Evolutionary conservation across 2,888 invertebrate genomes (phyloP).

Genomic region (Macaria liturata): DNA sequence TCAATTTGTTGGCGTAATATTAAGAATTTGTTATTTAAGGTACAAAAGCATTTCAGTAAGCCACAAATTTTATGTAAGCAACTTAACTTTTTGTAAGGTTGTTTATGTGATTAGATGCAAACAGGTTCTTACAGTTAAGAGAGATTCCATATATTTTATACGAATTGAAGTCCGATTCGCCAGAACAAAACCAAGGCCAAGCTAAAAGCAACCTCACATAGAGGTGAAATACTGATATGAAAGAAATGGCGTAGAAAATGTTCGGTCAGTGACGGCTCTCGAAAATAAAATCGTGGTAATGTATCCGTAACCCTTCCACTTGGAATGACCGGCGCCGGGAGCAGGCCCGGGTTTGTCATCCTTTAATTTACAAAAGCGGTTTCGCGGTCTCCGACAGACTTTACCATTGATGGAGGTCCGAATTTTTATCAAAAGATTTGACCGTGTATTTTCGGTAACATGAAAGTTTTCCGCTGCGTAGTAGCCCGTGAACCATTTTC

Average conservation of each 20-base stretch:
- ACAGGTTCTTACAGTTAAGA: no score
- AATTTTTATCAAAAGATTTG: conserved; percentile 40
- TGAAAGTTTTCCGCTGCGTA: conserved; percentile 32
- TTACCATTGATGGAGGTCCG: conserved; percentile 38
- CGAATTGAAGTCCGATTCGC: no score
- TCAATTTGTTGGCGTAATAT: no score
- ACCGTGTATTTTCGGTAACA: conserved; percentile 36
- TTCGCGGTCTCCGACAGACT: conserved; percentile 33
- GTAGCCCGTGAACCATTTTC: conserved; percentile 38
- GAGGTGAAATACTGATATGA: conserved; percentile 19
- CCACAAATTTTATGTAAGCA: no score
- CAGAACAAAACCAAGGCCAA: neutral
- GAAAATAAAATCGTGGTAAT: conserved; percentile 34
- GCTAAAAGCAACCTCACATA: conserved; percentile 26
- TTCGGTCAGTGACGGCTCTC: conserved; percentile 6
- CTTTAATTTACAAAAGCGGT: conserved; percentile 41
- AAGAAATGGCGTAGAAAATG: conserved; percentile 15
- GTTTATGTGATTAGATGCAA: no score
- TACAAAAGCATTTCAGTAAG: no score
- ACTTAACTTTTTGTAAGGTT: no score
- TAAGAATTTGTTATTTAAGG: no score
- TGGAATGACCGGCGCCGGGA: conserved; percentile 24
- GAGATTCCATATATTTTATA: no score
- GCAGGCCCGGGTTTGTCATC: conserved; percentile 34
- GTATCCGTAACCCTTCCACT: conserved; percentile 31